Percentiles rank a stretch among this genome's conserved stretches.
These are phyloP conservation scores for Archilochus colubris DNA, from an alignment of 2,113 vertebrate genomes.

Conservation along the genomic window DNA sequence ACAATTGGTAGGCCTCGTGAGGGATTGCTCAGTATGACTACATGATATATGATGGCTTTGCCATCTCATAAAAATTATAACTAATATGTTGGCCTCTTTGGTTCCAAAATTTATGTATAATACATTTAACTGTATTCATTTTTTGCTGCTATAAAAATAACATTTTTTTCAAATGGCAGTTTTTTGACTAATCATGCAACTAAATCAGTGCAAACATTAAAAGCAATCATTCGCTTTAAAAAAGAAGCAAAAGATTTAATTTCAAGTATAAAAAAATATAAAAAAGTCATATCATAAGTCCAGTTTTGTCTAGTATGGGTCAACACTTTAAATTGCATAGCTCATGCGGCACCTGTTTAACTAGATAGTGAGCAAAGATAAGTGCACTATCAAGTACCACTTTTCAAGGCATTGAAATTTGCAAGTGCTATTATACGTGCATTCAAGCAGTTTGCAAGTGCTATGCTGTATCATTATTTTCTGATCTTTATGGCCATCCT, in stretches of 20 bases:
- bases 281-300: constrained; percentile 86
- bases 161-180: constrained; percentile 94
- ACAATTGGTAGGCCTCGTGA: constrained; percentile 88
- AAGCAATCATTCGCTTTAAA: constrained; percentile 98
- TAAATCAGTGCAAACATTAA: constrained; percentile 99
- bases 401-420: constrained; percentile 91
- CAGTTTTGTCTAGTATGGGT: constrained; percentile 89
- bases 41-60: constrained; percentile 84
- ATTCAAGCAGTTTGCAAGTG: constrained; percentile 88
- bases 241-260: constrained; percentile 98
- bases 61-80: constrained; percentile 90
- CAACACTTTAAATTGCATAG: constrained; percentile 99
- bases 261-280: constrained; percentile 99
- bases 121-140: constrained; percentile 92
- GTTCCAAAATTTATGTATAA: constrained; percentile 94
- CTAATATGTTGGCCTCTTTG: constrained; percentile 97
- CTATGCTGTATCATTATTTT: constrained; percentile 80
- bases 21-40: constrained; percentile 82
- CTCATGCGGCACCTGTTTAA: constrained; percentile 92
- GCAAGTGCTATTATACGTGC: constrained; percentile 96
- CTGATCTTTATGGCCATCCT: constrained; percentile 75
- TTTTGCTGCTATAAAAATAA: constrained; percentile 99
- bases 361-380: constrained; percentile 80
- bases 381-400: constrained; percentile 85
- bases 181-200: constrained; percentile 96